Base-by-base conservation (phyloP, 2,888 invertebrate genomes). In the Torymus aiolomorphi region DNA sequence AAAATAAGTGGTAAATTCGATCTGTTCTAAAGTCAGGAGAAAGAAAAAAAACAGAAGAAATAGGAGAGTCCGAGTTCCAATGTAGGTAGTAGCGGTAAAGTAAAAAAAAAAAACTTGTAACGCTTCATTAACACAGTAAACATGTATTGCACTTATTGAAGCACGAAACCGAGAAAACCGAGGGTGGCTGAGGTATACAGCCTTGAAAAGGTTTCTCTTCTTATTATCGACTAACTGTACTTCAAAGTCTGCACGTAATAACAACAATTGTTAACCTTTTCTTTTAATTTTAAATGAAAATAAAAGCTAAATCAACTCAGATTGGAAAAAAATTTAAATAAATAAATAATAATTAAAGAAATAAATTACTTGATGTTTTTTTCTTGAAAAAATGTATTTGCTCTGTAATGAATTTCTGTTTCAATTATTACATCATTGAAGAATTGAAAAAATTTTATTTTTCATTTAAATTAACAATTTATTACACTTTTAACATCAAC, bases 151-250 rank as follows among this genome's bases (percentile, higher is more conserved):
- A 83, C 80, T 85, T 83, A 76, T 20, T 78, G 65, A 80, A 80
- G 62, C 76, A 74, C 71, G 78, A 80, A 82, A 84, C 80, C 78
- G 82, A 84, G 80, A 82, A 82, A 80, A 82, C 52, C 56, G 74
- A 75, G 80, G 80, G 81, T 82, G 66, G 72, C 42, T 51, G 54
- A 52, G 54, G 61, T 62, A 11, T 31, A 16, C 62, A 72, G 75
- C 63, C 54, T 75, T 57, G 66, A 75, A 75, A 75, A 66, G 75
- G 75, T 75, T 75, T 75, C 75, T 51, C 74, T 42, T 52, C 65
- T 56, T 59, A 75, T 57, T 66, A 75, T 75, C 42, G 42, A 24
- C 42, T 42, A 42, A 42, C 74, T 74, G 74, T 66, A 66, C 52
- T 74, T 74, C 63, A 74, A 74, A 74, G 57, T 74, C 65, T 56